Conservation (phyloP, 2,888 invertebrate species). For the Agrilus biguttatus region DNA sequence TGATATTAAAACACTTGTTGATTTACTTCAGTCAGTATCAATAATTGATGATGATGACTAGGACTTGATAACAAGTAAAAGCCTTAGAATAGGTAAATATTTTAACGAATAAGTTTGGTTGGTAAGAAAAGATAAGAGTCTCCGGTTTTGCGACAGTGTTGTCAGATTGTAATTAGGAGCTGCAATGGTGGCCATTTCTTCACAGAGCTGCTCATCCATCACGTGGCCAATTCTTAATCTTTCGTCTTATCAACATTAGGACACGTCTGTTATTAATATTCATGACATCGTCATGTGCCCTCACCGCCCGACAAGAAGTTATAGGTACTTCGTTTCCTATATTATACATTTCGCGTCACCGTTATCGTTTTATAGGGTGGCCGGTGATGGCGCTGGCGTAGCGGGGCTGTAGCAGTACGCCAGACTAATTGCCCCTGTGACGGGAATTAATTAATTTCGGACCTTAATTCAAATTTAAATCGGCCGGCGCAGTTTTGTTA, state of each 20-base stretch:
- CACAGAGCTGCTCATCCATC: constrained; percentile 7
- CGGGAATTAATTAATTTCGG: constrained; percentile 34
- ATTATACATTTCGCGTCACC: no score
- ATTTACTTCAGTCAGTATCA: no score
- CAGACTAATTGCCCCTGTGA: constrained; percentile 32
- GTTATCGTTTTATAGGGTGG: not conserved
- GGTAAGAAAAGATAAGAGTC: no score
- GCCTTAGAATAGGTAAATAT: no score
- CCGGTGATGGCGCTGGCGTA: constrained; percentile 5
- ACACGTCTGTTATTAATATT: constrained; percentile 25
- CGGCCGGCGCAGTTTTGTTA: constrained; percentile 30
- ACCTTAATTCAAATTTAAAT: constrained; percentile 33
- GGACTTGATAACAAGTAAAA: no score
- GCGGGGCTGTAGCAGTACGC: constrained; percentile 18
- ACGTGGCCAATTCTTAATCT: constrained; percentile 11
- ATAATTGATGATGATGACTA: no score
- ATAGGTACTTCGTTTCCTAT: not conserved
- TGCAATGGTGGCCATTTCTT: no score
- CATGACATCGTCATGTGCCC: constrained; percentile 16
- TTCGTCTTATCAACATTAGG: constrained; percentile 10
- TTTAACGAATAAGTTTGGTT: no score
- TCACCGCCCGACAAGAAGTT: not conserved
- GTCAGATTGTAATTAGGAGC: no score
- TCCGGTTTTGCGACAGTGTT: no score
- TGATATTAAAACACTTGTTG: no score